Evolutionary conservation across 2,888 invertebrate species (phyloP).

Genomic region (Allolobophora icterica): DNA sequence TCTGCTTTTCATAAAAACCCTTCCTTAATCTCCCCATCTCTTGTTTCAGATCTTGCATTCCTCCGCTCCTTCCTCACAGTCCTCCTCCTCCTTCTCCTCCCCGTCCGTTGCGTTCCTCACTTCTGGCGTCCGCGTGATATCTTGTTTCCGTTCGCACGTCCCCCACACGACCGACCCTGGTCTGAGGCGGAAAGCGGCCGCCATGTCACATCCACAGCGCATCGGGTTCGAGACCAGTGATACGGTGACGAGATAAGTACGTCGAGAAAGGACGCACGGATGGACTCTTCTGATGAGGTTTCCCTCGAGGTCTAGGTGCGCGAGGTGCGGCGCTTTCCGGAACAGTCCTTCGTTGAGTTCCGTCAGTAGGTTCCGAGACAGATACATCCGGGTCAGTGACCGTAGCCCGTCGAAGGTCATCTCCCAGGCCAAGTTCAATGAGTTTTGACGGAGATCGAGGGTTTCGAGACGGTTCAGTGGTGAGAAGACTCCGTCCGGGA

Average conservation of each 20-base stretch:
- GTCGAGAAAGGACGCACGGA: slow-evolving; percentile 42
- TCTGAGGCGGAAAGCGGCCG: neutral
- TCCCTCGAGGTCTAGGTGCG: slow-evolving; percentile 34
- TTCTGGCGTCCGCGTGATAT: neutral
- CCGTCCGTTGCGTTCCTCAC: neutral
- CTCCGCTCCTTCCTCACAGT: neutral
- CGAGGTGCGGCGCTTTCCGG: slow-evolving; percentile 29
- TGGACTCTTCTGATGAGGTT: slow-evolving; percentile 44
- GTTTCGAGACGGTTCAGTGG: slow-evolving; percentile 42
- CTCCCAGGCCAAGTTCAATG: slow-evolving; percentile 44
- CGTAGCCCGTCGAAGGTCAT: slow-evolving; percentile 41
- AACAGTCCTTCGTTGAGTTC: slow-evolving; percentile 38
- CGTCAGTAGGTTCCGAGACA: slow-evolving; percentile 40
- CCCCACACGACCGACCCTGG: neutral
- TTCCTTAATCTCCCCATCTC: too few species aligned
- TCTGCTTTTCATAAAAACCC: neutral
- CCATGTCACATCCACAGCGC: slow-evolving; percentile 45
- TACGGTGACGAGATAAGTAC: slow-evolving; percentile 40
- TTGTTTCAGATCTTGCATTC: neutral
- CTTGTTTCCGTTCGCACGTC: slow-evolving; percentile 8
- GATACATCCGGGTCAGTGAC: slow-evolving; percentile 44
- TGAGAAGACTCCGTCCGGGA: slow-evolving; percentile 44
- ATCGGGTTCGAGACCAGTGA: slow-evolving; percentile 48
- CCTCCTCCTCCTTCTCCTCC: neutral
- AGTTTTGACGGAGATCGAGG: slow-evolving; percentile 46